Evolutionary conservation across 2,888 invertebrate species (phyloP), one percentile per base, ranked within the genome.

Genomic region (Agonopterix alstromeriana): DNA sequence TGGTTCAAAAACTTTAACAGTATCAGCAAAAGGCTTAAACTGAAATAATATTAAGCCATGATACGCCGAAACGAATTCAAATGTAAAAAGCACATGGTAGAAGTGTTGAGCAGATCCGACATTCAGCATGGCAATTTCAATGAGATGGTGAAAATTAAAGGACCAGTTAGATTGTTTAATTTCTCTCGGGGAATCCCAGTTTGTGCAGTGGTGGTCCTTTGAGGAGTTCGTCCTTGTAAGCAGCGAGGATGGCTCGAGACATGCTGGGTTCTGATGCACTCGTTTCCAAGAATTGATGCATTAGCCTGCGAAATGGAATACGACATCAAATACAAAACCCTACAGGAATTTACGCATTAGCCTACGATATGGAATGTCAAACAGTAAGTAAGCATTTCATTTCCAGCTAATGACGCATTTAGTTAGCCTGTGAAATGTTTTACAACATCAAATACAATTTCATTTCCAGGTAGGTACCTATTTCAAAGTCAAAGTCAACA

Each of bases 301-400:
- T 82, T 54, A 90, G 61, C 56, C 89, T 89, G 69, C 47, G 41
- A 46, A 40, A 38, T 10, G 27, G 27, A 27, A 27, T 27, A 27
- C 27, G 3, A 27, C 27, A 27, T 27, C 1, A 27, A 27, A 27
- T 27, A 27, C 27, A 14, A 14, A 2, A 14, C 2, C 14, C 46
- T 90, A 88, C 60, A 90, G 67, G 56, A 91, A 86, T 56, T 90
- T 90, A 45, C 79, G 83, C 74, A 91, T 82, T 54, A 90, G 61
- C 56, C 89, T 89, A 68, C 47, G 41, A 46, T 27, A 38, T 38
- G 27, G 27, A 27, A 27, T 27, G 17, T 17, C 17, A 14, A 14
- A 14, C 2, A 14, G 14, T 14, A 14, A 14, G 14, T 2, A 14
- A 14, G 14, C 14, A 14, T 14, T 2, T 14, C 17, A 17, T 17